Conservation (phyloP, 1,140 invertebrate genomes). For the Hyles vespertilio region DNA sequence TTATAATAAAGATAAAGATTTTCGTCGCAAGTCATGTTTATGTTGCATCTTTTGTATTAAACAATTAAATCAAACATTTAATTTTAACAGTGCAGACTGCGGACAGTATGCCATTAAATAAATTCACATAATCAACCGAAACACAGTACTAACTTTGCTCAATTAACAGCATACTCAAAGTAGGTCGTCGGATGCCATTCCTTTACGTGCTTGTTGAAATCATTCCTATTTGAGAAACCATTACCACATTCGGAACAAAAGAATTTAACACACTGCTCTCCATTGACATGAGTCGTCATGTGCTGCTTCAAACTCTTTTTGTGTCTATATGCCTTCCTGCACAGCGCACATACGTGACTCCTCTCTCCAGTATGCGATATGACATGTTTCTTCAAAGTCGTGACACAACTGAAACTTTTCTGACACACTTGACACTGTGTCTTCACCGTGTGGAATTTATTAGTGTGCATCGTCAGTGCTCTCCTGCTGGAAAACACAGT, state of each 20-base stretch:
- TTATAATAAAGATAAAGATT: too few species aligned
- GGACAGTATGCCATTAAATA: too few species aligned
- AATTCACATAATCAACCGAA: not conserved
- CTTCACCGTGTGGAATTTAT: slow-evolving; percentile 71
- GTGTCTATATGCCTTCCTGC: slow-evolving; percentile 78
- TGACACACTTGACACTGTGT: slow-evolving; percentile 71
- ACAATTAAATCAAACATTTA: too few species aligned
- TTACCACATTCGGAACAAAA: slow-evolving; percentile 66
- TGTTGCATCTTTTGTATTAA: too few species aligned
- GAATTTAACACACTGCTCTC: slow-evolving; percentile 58
- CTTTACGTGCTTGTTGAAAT: slow-evolving; percentile 41
- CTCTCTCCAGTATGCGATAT: slow-evolving; percentile 80
- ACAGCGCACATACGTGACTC: slow-evolving; percentile 75
- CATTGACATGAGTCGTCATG: slow-evolving; percentile 75
- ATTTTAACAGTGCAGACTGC: too few species aligned
- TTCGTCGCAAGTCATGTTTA: too few species aligned
- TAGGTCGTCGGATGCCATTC: slow-evolving; percentile 45
- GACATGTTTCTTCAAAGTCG: slow-evolving; percentile 83
- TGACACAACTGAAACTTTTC: slow-evolving; percentile 71
- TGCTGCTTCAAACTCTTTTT: slow-evolving; percentile 83
- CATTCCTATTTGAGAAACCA: slow-evolving; percentile 47
- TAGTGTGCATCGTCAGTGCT: slow-evolving; percentile 54
- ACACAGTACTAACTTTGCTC: not conserved
- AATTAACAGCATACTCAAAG: slow-evolving; percentile 29
- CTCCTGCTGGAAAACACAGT: slow-evolving; percentile 39